Conservation (phyloP, 2,888 invertebrate genomes). For the Mythimna lalbum region DNA sequence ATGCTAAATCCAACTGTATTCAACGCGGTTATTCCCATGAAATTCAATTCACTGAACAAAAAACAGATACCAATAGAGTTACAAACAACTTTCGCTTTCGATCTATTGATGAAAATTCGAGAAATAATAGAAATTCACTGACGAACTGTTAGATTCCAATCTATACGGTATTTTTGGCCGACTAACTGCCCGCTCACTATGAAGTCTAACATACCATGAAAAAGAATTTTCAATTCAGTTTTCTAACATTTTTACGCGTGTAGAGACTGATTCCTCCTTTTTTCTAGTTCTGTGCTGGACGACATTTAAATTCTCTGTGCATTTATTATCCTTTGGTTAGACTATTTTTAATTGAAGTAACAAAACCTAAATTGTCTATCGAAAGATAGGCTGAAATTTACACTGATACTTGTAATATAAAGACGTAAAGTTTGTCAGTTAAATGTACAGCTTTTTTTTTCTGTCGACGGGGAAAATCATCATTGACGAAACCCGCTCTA, state of each 20-base stretch:
- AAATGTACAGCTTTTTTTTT: too few species aligned
- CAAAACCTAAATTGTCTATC: too few species aligned
- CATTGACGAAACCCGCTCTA: too few species aligned
- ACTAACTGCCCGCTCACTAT: constrained; percentile 9
- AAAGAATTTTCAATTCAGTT: constrained; percentile 12
- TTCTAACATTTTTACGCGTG: neutral
- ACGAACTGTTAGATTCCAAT: constrained; percentile 27
- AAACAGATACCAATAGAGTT: neutral
- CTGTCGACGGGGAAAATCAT: too few species aligned
- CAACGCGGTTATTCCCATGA: neutral
- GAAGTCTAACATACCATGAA: constrained; percentile 24
- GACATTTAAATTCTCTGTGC: neutral
- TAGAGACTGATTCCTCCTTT: neutral
- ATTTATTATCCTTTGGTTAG: too few species aligned
- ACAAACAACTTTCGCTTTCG: constrained; percentile 1
- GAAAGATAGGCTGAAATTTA: too few species aligned
- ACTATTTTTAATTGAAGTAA: neutral
- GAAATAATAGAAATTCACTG: constrained; percentile 20
- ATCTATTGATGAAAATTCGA: constrained; percentile 23
- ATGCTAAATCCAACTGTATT: neutral
- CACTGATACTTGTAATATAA: too few species aligned
- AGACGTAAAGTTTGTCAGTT: too few species aligned
- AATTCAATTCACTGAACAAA: constrained; percentile 12
- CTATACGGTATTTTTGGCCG: neutral
- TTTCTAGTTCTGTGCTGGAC: neutral